These are phyloP conservation scores for Chrysoperla carnea DNA, from an alignment of 1,140 invertebrate genomes.

Conservation along the genomic window DNA sequence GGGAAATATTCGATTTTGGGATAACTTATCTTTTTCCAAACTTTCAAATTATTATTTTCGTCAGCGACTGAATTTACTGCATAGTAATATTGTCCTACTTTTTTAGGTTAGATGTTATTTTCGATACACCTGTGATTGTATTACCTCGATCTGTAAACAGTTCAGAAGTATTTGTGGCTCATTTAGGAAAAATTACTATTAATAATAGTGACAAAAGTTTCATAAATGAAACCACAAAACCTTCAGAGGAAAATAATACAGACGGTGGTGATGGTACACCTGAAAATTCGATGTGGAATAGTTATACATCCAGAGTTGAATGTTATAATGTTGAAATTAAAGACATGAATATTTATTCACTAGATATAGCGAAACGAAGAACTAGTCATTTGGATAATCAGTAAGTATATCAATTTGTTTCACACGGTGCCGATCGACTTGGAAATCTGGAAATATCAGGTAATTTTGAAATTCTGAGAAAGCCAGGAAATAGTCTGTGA, in stretches of 20 bases:
- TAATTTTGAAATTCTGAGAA: no score
- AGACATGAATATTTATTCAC: slow-evolving; percentile 77
- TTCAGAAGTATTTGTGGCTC: slow-evolving; percentile 74
- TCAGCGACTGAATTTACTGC: no score
- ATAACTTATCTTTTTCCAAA: no score
- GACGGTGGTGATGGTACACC: slow-evolving; percentile 7
- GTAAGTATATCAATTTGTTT: no score
- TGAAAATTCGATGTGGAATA: slow-evolving; percentile 14
- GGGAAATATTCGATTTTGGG: no score
- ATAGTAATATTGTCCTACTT: no score
- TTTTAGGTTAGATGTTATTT: slow-evolving; percentile 47
- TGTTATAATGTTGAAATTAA: slow-evolving; percentile 46
- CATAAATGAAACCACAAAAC: slow-evolving; percentile 5
- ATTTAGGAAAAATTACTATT: slow-evolving; percentile 76
- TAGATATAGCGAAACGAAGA: slow-evolving; percentile 31
- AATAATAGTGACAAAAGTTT: slow-evolving; percentile 19
- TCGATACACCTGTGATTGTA: slow-evolving; percentile 82
- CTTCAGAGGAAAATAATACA: background rate
- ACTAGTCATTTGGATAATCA: slow-evolving; percentile 9
- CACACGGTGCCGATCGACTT: no score
- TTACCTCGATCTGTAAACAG: slow-evolving; percentile 63
- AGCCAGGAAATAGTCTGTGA: no score
- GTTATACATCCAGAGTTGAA: slow-evolving; percentile 18
- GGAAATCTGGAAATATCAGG: no score
- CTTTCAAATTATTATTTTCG: no score